Conservation (phyloP, 2,888 invertebrate genomes). For the Sepiola atlantica region DNA sequence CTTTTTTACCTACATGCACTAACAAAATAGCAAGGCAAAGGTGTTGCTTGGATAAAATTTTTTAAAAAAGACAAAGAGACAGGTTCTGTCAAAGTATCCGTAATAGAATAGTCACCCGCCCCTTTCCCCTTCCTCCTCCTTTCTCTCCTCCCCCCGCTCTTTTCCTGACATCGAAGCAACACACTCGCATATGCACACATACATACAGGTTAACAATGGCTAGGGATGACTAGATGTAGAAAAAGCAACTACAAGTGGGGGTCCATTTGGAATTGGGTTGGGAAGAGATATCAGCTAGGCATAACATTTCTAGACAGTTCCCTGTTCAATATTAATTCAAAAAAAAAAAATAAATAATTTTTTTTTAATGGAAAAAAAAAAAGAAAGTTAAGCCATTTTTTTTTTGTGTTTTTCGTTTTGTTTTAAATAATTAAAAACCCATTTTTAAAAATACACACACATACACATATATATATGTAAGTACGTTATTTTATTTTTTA, state of each 20-base stretch:
- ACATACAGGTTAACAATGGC: background rate
- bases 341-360: background rate
- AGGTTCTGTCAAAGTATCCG: background rate
- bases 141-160: background rate
- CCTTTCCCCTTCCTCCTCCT: background rate
- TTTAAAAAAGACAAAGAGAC: background rate
- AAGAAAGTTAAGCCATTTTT: no score
- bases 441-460: constrained; percentile 12
- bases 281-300: background rate
- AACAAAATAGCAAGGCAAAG: background rate
- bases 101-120: background rate
- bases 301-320: background rate
- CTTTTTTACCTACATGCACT: background rate
- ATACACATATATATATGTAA: background rate
- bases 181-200: background rate
- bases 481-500: background rate
- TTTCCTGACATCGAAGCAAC: background rate
- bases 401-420: no score
- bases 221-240: constrained; percentile 32
- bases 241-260: background rate
- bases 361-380: background rate
- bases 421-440: background rate
- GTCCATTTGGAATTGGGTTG: background rate
- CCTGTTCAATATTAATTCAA: background rate
- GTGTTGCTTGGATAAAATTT: background rate